phyloP scores from a whole-genome alignment of 2,113 vertebrate genomes.

The Neopipo cinnamomea region DNA sequence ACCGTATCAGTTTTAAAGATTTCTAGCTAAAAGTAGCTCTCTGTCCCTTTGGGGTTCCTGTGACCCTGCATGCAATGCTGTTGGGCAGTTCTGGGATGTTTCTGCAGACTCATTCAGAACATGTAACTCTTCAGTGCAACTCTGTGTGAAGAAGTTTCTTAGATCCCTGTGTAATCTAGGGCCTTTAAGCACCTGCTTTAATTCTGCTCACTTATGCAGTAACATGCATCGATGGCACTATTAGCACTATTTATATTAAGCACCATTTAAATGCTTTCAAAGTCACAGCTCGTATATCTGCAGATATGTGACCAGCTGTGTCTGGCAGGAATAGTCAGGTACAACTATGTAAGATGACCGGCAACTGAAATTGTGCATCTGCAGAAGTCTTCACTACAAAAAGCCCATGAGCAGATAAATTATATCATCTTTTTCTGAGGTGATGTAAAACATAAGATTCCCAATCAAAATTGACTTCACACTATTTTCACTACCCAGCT shows the following conservation, averaged over 20 bases:
- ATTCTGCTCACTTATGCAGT: neutral
- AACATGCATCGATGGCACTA: neutral
- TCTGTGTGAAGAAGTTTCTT: neutral
- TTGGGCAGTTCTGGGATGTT: neutral
- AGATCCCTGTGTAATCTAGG: neutral
- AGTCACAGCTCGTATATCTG: neutral
- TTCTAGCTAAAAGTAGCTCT: neutral
- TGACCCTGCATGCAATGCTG: neutral
- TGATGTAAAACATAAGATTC: neutral
- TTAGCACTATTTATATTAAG: neutral
- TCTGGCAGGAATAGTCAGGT: neutral
- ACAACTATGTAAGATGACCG: neutral
- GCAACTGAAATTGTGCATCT: neutral
- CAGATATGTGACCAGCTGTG: neutral
- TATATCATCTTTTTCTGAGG: neutral
- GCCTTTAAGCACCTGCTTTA: neutral
- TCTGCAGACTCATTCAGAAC: neutral
- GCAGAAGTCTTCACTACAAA: neutral
- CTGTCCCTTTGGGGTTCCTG: neutral
- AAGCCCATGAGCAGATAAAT: neutral
- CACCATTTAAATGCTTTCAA: neutral
- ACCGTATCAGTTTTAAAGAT: neutral
- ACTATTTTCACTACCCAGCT: neutral
- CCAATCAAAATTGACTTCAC: neutral
- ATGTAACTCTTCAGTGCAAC: neutral